Evolutionary conservation across 2,888 invertebrate genomes (phyloP).

Genomic region (Calephelis perditalis): DNA sequence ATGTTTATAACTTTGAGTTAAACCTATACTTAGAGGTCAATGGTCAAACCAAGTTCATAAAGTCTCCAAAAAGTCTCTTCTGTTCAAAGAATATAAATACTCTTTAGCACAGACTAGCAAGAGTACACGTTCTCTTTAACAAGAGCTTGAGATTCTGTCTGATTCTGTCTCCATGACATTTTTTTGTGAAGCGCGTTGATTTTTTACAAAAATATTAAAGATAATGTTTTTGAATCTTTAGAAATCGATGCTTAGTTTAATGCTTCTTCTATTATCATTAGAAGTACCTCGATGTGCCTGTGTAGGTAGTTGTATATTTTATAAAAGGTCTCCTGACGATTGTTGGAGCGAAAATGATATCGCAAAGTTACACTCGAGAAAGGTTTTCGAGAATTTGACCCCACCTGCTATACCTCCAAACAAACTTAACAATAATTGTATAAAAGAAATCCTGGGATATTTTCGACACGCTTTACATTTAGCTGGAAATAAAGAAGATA

Average conservation of each 20-base stretch:
- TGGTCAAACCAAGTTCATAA: no score
- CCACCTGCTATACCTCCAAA: slow-evolving; percentile 45
- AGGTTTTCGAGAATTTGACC: slow-evolving; percentile 49
- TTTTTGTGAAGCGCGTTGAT: no score
- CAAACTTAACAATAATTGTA: slow-evolving; percentile 46
- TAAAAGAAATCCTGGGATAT: slow-evolving; percentile 47
- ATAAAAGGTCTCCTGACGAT: slow-evolving; percentile 36
- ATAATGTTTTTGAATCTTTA: slow-evolving; percentile 24
- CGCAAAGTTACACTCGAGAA: slow-evolving; percentile 52
- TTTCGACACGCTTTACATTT: slow-evolving; percentile 43
- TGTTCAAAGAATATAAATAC: no score
- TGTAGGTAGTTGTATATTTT: slow-evolving; percentile 57
- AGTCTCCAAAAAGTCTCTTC: no score
- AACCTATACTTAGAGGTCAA: no score
- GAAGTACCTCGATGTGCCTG: slow-evolving; percentile 38
- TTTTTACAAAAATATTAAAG: not conserved
- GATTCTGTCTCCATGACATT: no score
- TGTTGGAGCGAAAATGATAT: slow-evolving; percentile 61
- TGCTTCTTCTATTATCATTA: slow-evolving; percentile 43
- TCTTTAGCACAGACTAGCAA: no score
- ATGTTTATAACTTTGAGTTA: no score
- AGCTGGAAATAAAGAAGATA: slow-evolving; percentile 37
- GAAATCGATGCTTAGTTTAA: slow-evolving; percentile 53
- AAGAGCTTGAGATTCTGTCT: no score
- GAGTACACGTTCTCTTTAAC: no score